Base-by-base conservation (phyloP, 1,140 invertebrate genomes). In the Drosophila aff. region DNA sequence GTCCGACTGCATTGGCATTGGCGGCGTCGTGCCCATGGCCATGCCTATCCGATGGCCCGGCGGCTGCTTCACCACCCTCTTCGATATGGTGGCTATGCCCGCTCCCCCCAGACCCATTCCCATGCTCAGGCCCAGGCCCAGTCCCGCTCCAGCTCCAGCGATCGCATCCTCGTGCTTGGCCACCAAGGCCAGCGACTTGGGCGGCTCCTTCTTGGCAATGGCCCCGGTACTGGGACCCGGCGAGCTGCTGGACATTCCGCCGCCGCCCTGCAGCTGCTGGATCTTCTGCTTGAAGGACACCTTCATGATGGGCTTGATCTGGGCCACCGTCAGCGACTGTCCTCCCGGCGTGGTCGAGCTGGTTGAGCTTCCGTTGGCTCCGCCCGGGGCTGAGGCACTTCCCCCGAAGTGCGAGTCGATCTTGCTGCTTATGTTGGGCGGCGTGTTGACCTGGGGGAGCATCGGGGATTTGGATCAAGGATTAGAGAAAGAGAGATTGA, bases 251-350 rank as follows among this genome's bases (percentile, higher is more conserved):
- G 44, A 18, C 47, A 59, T 47, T 15, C 69, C 64, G 23, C 59
- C 58, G 18, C 71, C 79, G 16, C 59, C 58, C 43, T 91, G 90
- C 26, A 92, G n/a, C 43, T 92, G 85, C 40, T 92, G 90, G 26
- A 92, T 92, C 62, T 82, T 91, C 49, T 92, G 90, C 68, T 92
- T 92, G 26, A 92, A 92, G 26, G 90, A 91, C 2, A 92, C 90
- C 60, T 92, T 92, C 90, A 92, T 92, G 8, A 89, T 86, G 47
- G 90, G 90, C 64, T 92, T 92, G 58, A 86, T 81, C 58, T 82
- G 89, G 9, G 89, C 74, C 21, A 85, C 79, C 11, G 81, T 61
- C 21, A 91, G 58, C 46, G 79, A 81, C 40, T 79, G 76, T 28
- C 71, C 53, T 1, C 21, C 69, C 9, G 68, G 13, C 0, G 67